Conservation (phyloP, 1,140 invertebrate genomes). For the Xylocopa sonorina region DNA sequence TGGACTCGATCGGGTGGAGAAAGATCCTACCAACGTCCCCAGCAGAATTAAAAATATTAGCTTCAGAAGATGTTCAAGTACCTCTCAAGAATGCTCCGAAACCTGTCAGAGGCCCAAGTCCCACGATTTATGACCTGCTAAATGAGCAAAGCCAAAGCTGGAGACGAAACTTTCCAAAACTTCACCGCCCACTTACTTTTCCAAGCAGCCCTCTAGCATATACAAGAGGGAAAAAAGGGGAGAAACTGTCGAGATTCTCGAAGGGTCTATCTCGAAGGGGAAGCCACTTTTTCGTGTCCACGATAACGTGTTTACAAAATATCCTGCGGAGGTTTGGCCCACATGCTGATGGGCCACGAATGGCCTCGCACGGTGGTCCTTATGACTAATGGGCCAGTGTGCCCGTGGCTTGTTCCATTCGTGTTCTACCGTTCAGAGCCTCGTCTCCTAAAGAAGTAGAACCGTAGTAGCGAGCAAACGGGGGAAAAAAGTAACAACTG, state of each 20-base stretch:
- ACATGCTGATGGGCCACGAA: constrained; percentile 34
- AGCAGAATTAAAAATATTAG: background rate
- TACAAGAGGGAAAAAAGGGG: background rate
- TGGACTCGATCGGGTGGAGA: background rate
- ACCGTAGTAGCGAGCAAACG: background rate
- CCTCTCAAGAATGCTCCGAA: background rate
- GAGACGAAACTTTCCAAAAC: background rate
- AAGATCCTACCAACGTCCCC: no score
- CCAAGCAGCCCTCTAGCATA: background rate
- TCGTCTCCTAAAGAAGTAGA: background rate
- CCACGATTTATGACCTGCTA: background rate
- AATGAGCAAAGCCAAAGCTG: background rate
- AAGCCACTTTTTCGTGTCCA: constrained; percentile 42
- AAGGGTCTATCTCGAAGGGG: background rate
- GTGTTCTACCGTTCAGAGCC: constrained; percentile 45
- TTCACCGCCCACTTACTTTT: background rate
- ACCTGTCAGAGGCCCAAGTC: background rate
- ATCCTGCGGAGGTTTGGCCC: constrained; percentile 38
- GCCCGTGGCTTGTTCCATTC: constrained; percentile 50
- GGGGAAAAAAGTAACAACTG: constrained; percentile 42
- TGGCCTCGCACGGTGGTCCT: constrained; percentile 59
- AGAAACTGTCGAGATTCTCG: background rate
- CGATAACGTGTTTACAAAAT: constrained; percentile 70
- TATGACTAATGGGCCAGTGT: constrained; percentile 59
- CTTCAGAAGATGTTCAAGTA: no score